phyloP scores from a whole-genome alignment of 2,113 vertebrate genomes.

The Semicossyphus pulcher region DNA sequence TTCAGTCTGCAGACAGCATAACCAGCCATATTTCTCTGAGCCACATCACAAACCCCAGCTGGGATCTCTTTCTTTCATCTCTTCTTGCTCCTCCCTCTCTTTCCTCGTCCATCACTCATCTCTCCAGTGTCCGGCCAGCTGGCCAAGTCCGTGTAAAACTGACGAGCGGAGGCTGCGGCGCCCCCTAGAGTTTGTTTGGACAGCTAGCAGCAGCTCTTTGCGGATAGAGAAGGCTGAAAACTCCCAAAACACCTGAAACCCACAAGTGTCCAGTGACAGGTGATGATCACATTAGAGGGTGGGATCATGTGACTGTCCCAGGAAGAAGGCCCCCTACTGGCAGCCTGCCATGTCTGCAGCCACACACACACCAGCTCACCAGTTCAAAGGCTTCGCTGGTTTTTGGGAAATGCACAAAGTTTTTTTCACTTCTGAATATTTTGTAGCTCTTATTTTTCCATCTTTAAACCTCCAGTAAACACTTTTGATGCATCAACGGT shows the following conservation, averaged over 20 bases:
- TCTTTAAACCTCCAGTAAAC: constrained; percentile 49
- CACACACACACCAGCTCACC: constrained; percentile 30
- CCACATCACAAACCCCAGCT: constrained; percentile 30
- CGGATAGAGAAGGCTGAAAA: constrained; percentile 33
- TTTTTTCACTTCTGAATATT: constrained; percentile 30
- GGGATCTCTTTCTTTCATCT: background rate
- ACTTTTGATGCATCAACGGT: constrained; percentile 50
- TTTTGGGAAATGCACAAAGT: constrained; percentile 23
- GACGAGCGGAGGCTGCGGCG: background rate
- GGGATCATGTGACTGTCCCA: constrained; percentile 19
- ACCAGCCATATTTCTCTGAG: constrained; percentile 62
- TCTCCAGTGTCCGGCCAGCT: constrained; percentile 11
- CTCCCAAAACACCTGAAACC: constrained; percentile 39
- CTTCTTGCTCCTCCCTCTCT: constrained; percentile 5
- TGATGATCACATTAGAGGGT: constrained; percentile 48
- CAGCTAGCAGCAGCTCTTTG: constrained; percentile 37
- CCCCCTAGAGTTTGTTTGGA: constrained; percentile 56
- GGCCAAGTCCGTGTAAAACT: constrained; percentile 22
- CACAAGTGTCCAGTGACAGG: constrained; percentile 34
- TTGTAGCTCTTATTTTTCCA: background rate
- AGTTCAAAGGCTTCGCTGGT: constrained; percentile 37
- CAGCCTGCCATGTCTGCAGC: constrained; percentile 3
- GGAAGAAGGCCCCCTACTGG: constrained; percentile 22
- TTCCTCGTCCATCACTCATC: constrained; percentile 16
- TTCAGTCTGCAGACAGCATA: constrained; percentile 68